These are phyloP conservation scores for Caenorhabditis zanzibari DNA, from an alignment of 2,888 invertebrate genomes.

Conservation along the genomic window DNA sequence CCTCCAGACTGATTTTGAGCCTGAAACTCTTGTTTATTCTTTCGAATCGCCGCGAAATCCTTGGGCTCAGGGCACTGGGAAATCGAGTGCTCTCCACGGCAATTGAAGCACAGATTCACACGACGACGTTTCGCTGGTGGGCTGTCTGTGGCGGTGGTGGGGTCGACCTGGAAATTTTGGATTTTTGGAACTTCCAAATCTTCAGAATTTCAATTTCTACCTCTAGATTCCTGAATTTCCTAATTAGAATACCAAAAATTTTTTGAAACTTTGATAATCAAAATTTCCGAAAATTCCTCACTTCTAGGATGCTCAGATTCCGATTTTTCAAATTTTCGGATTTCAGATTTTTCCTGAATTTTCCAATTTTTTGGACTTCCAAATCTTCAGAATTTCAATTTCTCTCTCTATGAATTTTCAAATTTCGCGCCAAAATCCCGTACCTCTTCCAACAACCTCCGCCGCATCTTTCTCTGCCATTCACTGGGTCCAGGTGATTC, in stretches of 20 bases:
- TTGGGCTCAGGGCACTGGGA: constrained; percentile 89
- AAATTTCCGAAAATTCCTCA: no score
- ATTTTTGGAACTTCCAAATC: no score
- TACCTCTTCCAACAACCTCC: constrained; percentile 33
- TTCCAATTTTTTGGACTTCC: no score
- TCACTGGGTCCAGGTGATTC: constrained; percentile 2
- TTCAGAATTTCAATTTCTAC: neutral
- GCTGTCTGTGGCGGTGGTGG: constrained; percentile 3
- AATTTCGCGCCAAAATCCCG: neutral
- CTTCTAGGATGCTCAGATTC: no score
- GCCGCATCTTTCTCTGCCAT: constrained; percentile 35
- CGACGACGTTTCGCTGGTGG: constrained; percentile 23
- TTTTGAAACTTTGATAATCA: no score
- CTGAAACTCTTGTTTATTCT: constrained; percentile 31
- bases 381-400: no score
- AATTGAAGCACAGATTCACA: constrained; percentile 89
- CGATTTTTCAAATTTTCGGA: no score
- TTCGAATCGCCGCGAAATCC: constrained; percentile 87
- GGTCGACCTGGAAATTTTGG: neutral
- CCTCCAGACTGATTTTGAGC: neutral
- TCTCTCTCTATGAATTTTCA: neutral
- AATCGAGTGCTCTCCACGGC: constrained; percentile 89
- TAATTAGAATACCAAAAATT: no score
- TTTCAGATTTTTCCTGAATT: no score
- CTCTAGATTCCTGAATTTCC: no score